These are phyloP conservation scores for Caprella mutica DNA, from an alignment of 2,888 invertebrate genomes.

Conservation along the genomic window DNA sequence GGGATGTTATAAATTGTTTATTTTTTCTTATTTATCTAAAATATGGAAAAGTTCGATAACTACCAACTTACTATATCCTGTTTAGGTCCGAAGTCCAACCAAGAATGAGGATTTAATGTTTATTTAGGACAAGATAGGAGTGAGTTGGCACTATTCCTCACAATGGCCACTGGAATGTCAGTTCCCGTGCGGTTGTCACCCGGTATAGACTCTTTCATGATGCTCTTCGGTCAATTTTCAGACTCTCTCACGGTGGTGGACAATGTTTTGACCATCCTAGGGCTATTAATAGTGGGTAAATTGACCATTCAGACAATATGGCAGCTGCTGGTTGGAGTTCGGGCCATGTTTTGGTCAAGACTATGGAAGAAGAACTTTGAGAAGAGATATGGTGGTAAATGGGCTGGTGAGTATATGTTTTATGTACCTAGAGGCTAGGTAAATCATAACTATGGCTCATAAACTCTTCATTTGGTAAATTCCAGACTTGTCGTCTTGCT, in stretches of 20 bases:
- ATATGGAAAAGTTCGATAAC: too few species aligned
- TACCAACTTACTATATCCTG: too few species aligned
- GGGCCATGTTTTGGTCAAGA: slow-evolving; percentile 28
- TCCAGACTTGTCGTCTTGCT: too few species aligned
- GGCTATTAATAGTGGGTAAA: slow-evolving; percentile 12
- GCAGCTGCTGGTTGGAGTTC: slow-evolving; percentile 3
- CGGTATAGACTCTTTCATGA: background rate
- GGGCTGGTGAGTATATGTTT: slow-evolving; percentile 24
- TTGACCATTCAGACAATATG: slow-evolving; percentile 8
- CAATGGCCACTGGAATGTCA: too few species aligned
- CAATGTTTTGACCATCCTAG: slow-evolving; percentile 9
- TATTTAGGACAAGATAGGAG: too few species aligned
- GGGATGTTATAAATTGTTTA: too few species aligned
- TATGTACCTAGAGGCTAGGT: background rate
- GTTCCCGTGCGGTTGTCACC: background rate
- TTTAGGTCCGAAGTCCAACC: too few species aligned
- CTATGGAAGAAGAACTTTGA: slow-evolving; percentile 26
- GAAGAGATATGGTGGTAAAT: slow-evolving; percentile 27
- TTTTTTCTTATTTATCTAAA: too few species aligned
- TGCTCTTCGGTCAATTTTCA: slow-evolving; percentile 1
- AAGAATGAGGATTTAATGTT: too few species aligned
- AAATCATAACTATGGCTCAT: background rate
- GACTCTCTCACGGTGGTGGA: background rate
- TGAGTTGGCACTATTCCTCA: too few species aligned
- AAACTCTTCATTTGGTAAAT: background rate